These are phyloP conservation scores for Rhabdophis nuchalis DNA, from an alignment of 2,797 vertebrate species.

Conservation along the genomic window DNA sequence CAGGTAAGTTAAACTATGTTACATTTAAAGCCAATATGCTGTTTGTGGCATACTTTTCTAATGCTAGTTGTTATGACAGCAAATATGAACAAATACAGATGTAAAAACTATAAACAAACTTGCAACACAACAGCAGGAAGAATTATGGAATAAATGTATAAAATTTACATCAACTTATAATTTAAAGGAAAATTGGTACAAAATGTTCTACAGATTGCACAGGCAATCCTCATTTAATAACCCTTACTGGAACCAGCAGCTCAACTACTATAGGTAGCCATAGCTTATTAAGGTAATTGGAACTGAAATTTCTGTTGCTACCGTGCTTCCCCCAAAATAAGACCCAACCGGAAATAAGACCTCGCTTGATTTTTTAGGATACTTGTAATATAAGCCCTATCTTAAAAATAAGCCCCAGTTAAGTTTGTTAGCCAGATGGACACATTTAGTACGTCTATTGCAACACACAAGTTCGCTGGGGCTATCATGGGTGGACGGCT, in stretches of 20 bases:
- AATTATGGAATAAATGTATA: neutral
- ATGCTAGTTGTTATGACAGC: neutral
- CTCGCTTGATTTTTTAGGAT: too few relatives aligned
- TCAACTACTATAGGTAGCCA: neutral
- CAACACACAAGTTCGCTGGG: too few relatives aligned
- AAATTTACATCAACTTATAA: neutral
- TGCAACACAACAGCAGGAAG: neutral
- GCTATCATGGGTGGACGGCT: too few relatives aligned
- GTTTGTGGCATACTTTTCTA: neutral
- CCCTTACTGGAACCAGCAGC: neutral
- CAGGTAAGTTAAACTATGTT: constrained; percentile 76
- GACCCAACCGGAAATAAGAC: too few relatives aligned
- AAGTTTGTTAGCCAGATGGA: too few relatives aligned
- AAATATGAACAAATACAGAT: neutral
- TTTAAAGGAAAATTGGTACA: neutral
- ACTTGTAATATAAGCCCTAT: too few relatives aligned
- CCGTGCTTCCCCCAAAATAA: too few relatives aligned
- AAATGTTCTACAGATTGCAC: neutral
- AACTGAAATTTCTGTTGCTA: too few relatives aligned
- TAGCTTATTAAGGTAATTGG: neutral
- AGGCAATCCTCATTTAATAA: neutral
- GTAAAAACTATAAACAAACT: neutral
- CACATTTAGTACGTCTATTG: too few relatives aligned
- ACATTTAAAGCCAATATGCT: neutral
- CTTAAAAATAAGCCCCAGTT: too few relatives aligned